Percentiles rank a stretch among this genome's conserved stretches.
These are phyloP conservation scores for Zoanthus solanderi DNA, from an alignment of 92 coral and sea anemone genomes.

Conservation along the genomic window DNA sequence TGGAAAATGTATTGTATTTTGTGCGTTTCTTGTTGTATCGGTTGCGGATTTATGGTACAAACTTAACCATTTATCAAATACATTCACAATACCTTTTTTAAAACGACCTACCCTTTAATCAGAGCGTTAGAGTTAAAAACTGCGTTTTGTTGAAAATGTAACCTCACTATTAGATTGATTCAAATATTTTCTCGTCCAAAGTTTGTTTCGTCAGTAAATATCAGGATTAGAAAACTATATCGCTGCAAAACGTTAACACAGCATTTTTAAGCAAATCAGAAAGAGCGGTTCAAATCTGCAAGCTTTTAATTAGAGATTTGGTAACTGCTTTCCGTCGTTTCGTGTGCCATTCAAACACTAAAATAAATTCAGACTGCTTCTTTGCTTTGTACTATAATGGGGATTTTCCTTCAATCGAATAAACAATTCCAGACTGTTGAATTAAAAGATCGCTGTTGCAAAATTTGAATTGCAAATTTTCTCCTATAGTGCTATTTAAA, in stretches of 20 bases:
- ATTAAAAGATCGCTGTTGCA: background rate
- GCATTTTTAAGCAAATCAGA: background rate
- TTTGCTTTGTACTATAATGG: constrained; percentile 24
- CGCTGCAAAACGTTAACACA: background rate
- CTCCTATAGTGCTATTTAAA: constrained; percentile 1
- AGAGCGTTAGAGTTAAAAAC: too few relatives aligned
- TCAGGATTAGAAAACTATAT: background rate
- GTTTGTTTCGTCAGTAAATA: background rate
- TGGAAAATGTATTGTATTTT: background rate
- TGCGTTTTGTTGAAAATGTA: too few relatives aligned
- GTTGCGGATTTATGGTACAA: background rate
- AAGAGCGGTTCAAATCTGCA: background rate
- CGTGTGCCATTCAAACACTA: background rate
- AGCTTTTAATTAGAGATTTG: constrained; percentile 1
- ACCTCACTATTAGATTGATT: too few relatives aligned
- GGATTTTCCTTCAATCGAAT: constrained; percentile 27
- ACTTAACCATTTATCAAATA: background rate
- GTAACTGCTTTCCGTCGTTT: background rate
- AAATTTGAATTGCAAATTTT: constrained; percentile 49
- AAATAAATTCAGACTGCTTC: constrained; percentile 10
- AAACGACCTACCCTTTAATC: background rate
- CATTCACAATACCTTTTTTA: background rate
- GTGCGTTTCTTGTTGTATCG: background rate
- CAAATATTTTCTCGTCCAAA: too few relatives aligned
- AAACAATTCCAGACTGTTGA: constrained; percentile 27